phyloP scores from a whole-genome alignment of 2,888 invertebrate species.

The Leuctra nigra region DNA sequence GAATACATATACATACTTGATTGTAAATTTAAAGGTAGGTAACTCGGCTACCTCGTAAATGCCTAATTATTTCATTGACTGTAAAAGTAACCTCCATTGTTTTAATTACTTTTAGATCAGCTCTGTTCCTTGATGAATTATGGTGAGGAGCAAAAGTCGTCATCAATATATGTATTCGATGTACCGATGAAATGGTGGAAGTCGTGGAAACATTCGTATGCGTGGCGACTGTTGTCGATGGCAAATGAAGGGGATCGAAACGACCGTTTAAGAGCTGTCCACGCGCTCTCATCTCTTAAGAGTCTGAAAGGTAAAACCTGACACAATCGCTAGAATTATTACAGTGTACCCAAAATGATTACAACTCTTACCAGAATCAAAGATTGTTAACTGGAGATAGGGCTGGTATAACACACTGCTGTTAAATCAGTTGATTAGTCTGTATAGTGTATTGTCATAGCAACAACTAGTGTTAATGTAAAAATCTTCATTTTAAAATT shows the following conservation, averaged over 20 bases:
- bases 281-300: constrained; percentile 57
- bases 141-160: constrained; percentile 3
- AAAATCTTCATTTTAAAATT: too few relatives aligned
- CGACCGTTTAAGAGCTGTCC: constrained; percentile 57
- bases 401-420: too few relatives aligned
- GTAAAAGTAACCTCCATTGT: background rate
- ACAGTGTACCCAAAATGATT: too few relatives aligned
- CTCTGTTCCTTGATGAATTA: background rate
- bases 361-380: too few relatives aligned
- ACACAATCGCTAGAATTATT: too few relatives aligned
- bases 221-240: constrained; percentile 58
- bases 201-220: constrained; percentile 54
- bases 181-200: constrained; percentile 49
- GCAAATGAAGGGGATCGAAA: constrained; percentile 56
- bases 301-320: constrained; percentile 49
- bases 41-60: background rate
- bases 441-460: too few relatives aligned
- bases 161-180: constrained; percentile 13
- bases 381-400: too few relatives aligned
- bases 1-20: constrained; percentile 52
- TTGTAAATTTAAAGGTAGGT: constrained; percentile 38
- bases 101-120: constrained; percentile 11
- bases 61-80: background rate
- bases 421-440: too few relatives aligned
- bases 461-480: too few relatives aligned